phyloP scores from a whole-genome alignment of 1,140 invertebrate species.

The Pogonomyrmex californicus region DNA sequence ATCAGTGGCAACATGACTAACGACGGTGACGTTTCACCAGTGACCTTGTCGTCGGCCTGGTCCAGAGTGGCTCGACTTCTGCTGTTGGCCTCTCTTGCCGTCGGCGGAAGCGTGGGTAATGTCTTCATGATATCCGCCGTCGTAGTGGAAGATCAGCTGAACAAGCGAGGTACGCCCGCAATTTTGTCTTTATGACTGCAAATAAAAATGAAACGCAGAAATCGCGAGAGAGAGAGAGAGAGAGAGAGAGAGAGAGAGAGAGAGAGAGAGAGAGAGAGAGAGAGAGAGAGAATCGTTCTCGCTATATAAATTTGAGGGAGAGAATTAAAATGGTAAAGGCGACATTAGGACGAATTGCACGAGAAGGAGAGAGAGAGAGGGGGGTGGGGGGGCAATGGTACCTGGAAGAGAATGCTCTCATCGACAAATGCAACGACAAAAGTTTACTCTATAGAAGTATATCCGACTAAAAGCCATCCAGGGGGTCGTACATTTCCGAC shows the following conservation, averaged over 20 bases:
- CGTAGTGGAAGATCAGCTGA: constrained; percentile 91
- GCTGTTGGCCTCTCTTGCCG: constrained; percentile 89
- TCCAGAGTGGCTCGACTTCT: constrained; percentile 90
- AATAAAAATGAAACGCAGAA: constrained; percentile 18
- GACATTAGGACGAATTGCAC: constrained; percentile 8
- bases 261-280: too few species aligned
- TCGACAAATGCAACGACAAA: constrained; percentile 62
- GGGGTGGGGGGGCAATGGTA: background rate
- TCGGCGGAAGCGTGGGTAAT: constrained; percentile 91
- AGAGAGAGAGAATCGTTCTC: constrained; percentile 1
- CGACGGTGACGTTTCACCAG: constrained; percentile 87
- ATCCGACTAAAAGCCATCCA: constrained; percentile 60
- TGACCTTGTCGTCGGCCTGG: constrained; percentile 90
- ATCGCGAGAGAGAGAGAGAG: background rate
- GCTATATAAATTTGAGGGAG: constrained; percentile 36
- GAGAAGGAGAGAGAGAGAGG: background rate
- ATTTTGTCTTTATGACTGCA: background rate
- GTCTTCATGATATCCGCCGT: constrained; percentile 93
- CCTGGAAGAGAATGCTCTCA: constrained; percentile 48
- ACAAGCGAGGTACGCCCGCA: constrained; percentile 88
- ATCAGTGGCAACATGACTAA: constrained; percentile 48
- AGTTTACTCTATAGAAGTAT: constrained; percentile 61
- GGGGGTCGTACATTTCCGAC: constrained; percentile 54
- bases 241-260: background rate
- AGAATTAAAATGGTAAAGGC: constrained; percentile 54